Conservation (phyloP, 2,888 invertebrate genomes). For the Pocota personata region DNA sequence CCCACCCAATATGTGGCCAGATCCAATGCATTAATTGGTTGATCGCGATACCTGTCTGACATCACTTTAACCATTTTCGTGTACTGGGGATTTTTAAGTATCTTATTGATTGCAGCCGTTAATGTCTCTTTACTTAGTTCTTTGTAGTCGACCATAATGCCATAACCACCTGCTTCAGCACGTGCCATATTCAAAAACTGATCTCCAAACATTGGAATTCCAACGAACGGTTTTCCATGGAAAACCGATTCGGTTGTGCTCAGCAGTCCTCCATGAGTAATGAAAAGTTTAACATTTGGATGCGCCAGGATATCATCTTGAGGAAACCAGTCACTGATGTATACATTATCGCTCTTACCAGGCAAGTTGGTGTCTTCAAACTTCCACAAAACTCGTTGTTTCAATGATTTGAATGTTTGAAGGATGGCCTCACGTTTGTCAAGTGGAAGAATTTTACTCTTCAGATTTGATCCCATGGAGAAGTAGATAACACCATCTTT, state of each 20-base stretch:
- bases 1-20: slow-evolving; percentile 81
- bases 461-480: slow-evolving; percentile 83
- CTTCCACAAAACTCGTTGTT: slow-evolving; percentile 83
- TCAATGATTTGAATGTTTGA: slow-evolving; percentile 76
- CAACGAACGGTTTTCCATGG: slow-evolving; percentile 83
- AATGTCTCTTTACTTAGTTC: slow-evolving; percentile 78
- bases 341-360: slow-evolving; percentile 79
- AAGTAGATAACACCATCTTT: slow-evolving; percentile 83
- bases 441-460: slow-evolving; percentile 77
- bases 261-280: slow-evolving; percentile 83
- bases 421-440: slow-evolving; percentile 77
- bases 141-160: slow-evolving; percentile 79
- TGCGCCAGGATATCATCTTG: slow-evolving; percentile 83
- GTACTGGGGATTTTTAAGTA: slow-evolving; percentile 76
- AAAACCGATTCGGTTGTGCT: slow-evolving; percentile 83
- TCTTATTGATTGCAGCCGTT: slow-evolving; percentile 68
- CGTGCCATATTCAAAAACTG: slow-evolving; percentile 83
- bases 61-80: slow-evolving; percentile 70
- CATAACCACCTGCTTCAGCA: slow-evolving; percentile 82
- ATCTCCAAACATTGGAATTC: slow-evolving; percentile 84
- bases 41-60: slow-evolving; percentile 79
- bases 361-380: slow-evolving; percentile 80
- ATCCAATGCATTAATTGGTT: slow-evolving; percentile 78
- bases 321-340: slow-evolving; percentile 82
- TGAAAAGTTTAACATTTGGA: slow-evolving; percentile 82